phyloP scores from a whole-genome alignment of 2,113 vertebrate genomes.

The Ploceus nigricollis region DNA sequence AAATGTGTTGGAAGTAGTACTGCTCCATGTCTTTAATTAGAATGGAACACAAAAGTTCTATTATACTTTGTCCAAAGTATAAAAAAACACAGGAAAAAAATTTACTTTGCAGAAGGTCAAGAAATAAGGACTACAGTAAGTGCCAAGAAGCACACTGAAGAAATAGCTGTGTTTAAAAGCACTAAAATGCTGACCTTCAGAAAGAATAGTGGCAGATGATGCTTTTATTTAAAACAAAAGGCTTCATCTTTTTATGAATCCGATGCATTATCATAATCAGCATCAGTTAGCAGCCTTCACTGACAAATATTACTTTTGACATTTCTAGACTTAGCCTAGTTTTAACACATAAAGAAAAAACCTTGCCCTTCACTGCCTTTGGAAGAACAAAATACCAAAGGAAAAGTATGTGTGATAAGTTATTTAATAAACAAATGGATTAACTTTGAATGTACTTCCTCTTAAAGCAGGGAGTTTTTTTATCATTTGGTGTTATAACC shows the following conservation, averaged over 20 bases:
- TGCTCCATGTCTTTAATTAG: constrained; percentile 20
- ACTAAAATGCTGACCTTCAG: constrained; percentile 44
- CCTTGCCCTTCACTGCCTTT: not conserved
- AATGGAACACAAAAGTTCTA: not conserved
- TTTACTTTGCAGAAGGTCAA: constrained; percentile 21
- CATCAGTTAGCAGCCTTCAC: constrained; percentile 6
- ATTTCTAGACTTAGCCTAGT: constrained; percentile 37
- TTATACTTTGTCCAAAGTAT: not conserved
- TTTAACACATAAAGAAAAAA: constrained; percentile 16
- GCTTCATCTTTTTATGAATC: constrained; percentile 49
- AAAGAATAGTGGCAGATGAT: constrained; percentile 26
- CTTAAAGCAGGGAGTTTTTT: not conserved
- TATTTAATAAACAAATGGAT: not conserved
- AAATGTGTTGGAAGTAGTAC: not conserved
- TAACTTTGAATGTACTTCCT: not conserved
- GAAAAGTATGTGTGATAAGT: not conserved
- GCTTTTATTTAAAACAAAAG: constrained; percentile 54
- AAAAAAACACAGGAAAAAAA: not conserved
- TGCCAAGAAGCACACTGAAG: not conserved
- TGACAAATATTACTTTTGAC: constrained; percentile 54
- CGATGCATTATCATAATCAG: constrained; percentile 44
- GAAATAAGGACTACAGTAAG: not conserved
- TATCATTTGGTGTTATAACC: not conserved
- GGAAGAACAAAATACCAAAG: constrained; percentile 7
- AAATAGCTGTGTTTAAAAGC: not conserved